Evolutionary conservation across 2,797 vertebrate genomes (phyloP).

Genomic region (Dromococcyx pavoninus): DNA sequence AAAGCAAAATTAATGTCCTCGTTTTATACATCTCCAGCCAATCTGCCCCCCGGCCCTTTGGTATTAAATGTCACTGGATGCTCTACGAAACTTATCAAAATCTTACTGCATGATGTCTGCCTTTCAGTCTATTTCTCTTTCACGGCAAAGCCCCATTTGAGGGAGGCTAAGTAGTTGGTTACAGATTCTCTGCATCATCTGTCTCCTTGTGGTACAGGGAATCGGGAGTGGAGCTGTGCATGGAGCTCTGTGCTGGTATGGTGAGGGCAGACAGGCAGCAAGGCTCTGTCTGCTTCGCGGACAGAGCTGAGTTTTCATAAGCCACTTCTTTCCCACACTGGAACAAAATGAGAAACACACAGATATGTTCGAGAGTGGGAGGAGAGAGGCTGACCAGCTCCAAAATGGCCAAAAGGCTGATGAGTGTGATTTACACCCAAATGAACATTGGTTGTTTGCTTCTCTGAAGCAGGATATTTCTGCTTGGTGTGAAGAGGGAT

Average conservation of each 20-base stretch:
- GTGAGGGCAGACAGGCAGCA: not conserved
- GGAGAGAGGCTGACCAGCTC: not conserved
- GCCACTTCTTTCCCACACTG: not conserved
- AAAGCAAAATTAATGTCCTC: not conserved
- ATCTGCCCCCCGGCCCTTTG: not conserved
- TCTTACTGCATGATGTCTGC: not conserved
- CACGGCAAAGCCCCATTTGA: not conserved
- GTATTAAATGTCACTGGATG: not conserved
- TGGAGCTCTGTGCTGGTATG: not conserved
- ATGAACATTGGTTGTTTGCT: not conserved
- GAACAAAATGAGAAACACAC: not conserved
- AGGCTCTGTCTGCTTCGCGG: not conserved
- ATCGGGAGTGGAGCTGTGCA: not conserved
- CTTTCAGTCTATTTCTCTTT: not conserved
- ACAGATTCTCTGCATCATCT: not conserved
- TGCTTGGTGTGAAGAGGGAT: not conserved
- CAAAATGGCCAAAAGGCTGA: not conserved
- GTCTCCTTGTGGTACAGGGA: rapidly evolving
- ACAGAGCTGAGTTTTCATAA: not conserved
- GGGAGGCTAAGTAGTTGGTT: not conserved
- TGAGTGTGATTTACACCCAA: not conserved
- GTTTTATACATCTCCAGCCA: not conserved
- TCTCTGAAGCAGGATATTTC: not conserved
- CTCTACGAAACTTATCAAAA: not conserved
- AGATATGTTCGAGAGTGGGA: not conserved